Evolutionary conservation across 92 coral and sea anemone genomes (phyloP).

Genomic region (Heteractis magnifica): DNA sequence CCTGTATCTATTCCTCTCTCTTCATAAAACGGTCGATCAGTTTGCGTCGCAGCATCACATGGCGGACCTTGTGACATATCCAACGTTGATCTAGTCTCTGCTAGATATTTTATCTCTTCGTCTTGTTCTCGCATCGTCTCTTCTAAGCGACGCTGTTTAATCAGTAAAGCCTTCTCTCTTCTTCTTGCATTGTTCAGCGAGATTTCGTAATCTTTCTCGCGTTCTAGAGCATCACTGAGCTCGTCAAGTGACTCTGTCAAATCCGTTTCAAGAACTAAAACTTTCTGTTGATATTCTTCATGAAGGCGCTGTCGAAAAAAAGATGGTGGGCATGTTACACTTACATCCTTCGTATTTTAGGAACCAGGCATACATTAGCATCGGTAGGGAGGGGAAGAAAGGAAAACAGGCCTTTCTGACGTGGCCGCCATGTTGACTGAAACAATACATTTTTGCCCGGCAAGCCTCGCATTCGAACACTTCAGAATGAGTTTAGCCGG

Average conservation of each 20-base stretch:
- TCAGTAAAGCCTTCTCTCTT: slow-evolving; percentile 81
- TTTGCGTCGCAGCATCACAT: slow-evolving; percentile 61
- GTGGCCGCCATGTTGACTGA: too few relatives aligned
- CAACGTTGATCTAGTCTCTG: slow-evolving; percentile 39
- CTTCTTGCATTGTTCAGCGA: slow-evolving; percentile 68
- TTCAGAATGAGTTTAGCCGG: too few relatives aligned
- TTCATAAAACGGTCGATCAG: slow-evolving; percentile 61
- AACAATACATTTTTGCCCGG: too few relatives aligned
- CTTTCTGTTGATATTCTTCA: slow-evolving; percentile 76
- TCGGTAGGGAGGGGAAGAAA: too few relatives aligned
- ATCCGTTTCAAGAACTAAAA: slow-evolving; percentile 77
- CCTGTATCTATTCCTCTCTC: slow-evolving; percentile 75
- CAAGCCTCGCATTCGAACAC: too few relatives aligned
- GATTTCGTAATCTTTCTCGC: slow-evolving; percentile 81
- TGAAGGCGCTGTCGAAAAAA: slow-evolving; percentile 63
- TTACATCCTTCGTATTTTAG: background rate
- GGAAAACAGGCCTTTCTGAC: too few relatives aligned
- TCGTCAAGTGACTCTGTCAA: slow-evolving; percentile 94
- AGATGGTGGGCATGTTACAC: too few relatives aligned
- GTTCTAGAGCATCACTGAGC: slow-evolving; percentile 89
- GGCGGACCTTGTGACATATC: slow-evolving; percentile 30
- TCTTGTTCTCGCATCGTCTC: slow-evolving; percentile 91
- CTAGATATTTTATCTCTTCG: slow-evolving; percentile 80
- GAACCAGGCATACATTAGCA: too few relatives aligned
- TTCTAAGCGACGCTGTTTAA: slow-evolving; percentile 77